Evolutionary conservation across 2,113 vertebrate species (phyloP), one percentile per base, ranked within the genome.

Genomic region (Pao palembangensis): DNA sequence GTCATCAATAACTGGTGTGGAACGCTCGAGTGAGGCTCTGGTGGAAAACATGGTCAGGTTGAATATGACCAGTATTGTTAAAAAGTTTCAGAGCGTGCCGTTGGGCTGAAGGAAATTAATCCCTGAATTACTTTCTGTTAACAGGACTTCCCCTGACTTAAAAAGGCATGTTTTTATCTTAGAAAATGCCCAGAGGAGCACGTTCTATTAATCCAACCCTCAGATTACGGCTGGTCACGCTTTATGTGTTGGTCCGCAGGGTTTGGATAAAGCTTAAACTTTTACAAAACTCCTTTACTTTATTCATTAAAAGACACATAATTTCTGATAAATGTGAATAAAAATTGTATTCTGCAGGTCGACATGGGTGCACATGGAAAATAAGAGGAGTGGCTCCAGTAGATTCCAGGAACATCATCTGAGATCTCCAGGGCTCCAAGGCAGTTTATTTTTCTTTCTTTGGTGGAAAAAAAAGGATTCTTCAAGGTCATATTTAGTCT

Each of bases 261-360:
- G 34, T 38, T 38, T 38, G 34, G 34, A 38, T 38, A 38, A 38
- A 38, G 34, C 8, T 38, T 38, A 1, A 38, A 16, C 43, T 44
- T 44, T 38, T 38, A 38, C 34, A 38, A 38, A 38, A 38, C 34
- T 12, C 11, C 1, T 31, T 38, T 12, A 11, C 11, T 38, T 38
- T 44, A 6, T 44, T 17, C 14, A 44, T 44, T 44, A 44, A 44
- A 44, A 44, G 4, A 44, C 13, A 44, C 34, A 7, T 16, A 44
- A 17, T 44, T 44, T 15, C 43, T 44, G 43, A 15, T 5, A 44
- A 58, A 31, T 1, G 13, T 18, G 16, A 60, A 41, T 46, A 59
- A 72, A 56, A 63, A 48, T 14, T n/a, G 20, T 62, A 52, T 38
- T 75, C 67, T 7, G 21, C 34, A 38, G 8, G 34, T 38, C 34